Conservation (phyloP, 1,140 invertebrate genomes). For the Formica exsecta region DNA sequence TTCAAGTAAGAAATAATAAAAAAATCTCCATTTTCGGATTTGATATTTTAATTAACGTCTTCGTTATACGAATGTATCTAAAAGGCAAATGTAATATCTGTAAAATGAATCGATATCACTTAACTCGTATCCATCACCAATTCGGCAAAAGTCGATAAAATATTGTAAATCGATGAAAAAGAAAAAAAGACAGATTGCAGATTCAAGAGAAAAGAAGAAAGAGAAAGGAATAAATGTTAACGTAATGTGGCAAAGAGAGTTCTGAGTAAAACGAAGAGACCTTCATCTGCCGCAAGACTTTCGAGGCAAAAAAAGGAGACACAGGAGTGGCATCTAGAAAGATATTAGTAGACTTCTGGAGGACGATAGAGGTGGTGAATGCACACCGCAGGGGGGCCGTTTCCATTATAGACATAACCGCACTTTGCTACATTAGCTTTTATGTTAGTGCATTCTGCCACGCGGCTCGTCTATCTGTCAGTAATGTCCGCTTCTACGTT, state of each 20-base stretch:
- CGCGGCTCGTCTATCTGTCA: slow-evolving; percentile 75
- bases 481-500: slow-evolving; percentile 69
- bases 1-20: slow-evolving; percentile 23
- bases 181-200: background rate
- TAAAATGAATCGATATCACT: background rate
- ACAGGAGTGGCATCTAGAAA: slow-evolving; percentile 69
- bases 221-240: background rate
- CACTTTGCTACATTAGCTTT: slow-evolving; percentile 80
- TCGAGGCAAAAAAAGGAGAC: slow-evolving; percentile 57
- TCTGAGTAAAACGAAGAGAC: slow-evolving; percentile 1
- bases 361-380: slow-evolving; percentile 50
- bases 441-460: slow-evolving; percentile 76
- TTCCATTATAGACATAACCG: slow-evolving; percentile 76
- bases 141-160: background rate
- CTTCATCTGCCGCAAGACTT: slow-evolving; percentile 37
- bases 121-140: too few species aligned
- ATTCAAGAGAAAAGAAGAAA: background rate
- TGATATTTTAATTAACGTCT: slow-evolving; percentile 44
- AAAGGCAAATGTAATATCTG: background rate
- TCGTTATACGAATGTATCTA: background rate
- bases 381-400: slow-evolving; percentile 55
- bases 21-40: slow-evolving; percentile 45
- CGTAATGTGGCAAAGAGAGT: background rate
- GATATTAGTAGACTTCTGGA: slow-evolving; percentile 70
- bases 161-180: background rate